Conservation (phyloP, 1,140 invertebrate genomes). For the Leguminivora glycinivorella region DNA sequence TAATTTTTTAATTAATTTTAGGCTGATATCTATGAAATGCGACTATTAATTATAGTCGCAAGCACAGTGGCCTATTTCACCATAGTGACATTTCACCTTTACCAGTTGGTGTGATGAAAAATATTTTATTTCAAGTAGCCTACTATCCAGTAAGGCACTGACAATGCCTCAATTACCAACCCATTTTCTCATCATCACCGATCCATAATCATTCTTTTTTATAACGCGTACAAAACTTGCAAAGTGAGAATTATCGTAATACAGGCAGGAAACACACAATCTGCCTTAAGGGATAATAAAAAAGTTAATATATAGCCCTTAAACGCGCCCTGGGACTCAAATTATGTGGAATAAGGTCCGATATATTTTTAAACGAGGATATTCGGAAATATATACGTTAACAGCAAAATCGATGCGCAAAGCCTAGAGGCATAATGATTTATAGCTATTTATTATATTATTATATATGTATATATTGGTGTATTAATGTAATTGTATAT, state of each 20-base stretch:
- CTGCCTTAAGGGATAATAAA: slow-evolving; percentile 8
- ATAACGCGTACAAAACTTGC: not conserved
- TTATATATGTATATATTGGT: too few relatives aligned
- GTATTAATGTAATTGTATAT: too few relatives aligned
- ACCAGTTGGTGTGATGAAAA: too few relatives aligned
- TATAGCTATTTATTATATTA: too few relatives aligned
- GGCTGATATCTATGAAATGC: too few relatives aligned
- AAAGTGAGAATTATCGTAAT: slow-evolving; percentile 13
- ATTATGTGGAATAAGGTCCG: not conserved
- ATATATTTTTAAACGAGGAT: not conserved
- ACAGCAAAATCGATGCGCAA: too few relatives aligned
- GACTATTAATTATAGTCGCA: too few relatives aligned
- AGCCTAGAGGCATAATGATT: too few relatives aligned
- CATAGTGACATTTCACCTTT: too few relatives aligned
- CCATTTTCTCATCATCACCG: not conserved
- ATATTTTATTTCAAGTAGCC: too few relatives aligned
- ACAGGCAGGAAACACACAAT: slow-evolving; percentile 15
- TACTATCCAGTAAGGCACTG: not conserved
- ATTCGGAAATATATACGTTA: not conserved
- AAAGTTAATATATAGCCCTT: slow-evolving; percentile 12
- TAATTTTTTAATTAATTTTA: too few relatives aligned
- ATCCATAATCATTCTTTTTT: not conserved
- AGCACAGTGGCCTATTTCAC: too few relatives aligned
- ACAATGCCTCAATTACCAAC: not conserved
- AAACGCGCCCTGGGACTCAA: slow-evolving; percentile 7